Evolutionary conservation across 1,140 invertebrate genomes (phyloP), one percentile per base, ranked within the genome.

Genomic region (Nasonia longicornis): DNA sequence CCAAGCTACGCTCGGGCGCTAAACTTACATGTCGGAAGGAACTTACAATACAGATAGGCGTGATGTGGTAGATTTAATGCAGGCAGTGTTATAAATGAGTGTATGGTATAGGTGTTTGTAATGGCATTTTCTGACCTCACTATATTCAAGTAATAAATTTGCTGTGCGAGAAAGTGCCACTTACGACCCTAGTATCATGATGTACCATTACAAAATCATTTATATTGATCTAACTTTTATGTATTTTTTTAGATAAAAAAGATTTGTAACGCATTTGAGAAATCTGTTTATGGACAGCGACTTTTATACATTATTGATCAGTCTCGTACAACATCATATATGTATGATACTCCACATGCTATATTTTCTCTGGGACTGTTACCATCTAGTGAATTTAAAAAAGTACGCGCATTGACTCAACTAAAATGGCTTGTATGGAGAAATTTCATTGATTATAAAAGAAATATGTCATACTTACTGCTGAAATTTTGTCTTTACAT

Each of bases 401-500:
- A 91, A 89, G 90, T 92, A 70, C 80, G 67, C 42, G 83, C 86
- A 70, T 81, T 90, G 4, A 90, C 86, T 3, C 91, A 92, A 85
- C 75, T 92, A 6, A 86, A 89, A 7, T 93, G 92, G 92, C 83
- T 93, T 14, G 84, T 87, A 16, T 95, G 94, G 94, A 91, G 94
- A 83, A 92, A 91, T 79, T 92, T 92, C 82, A 85, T 93, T 58
- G 91, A 93, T 76, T 90, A 92, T 26, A 93, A 92, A 86, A 91
- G 94, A 83, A 93, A 93, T 84, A 91, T 91, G 73, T 88, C 88
- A 38, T 88, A 92, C 73, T 90, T 91, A 88, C 85, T 93, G 79
- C 88, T 93, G 63, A 92, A 93, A 87, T 93, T 94, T 85, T 82
- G 91, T 63, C 89, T 94, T 35, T 92, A 93, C 77, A 91, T 95